phyloP scores from a whole-genome alignment of 2,113 vertebrate genomes.

The Myotis davidii region DNA sequence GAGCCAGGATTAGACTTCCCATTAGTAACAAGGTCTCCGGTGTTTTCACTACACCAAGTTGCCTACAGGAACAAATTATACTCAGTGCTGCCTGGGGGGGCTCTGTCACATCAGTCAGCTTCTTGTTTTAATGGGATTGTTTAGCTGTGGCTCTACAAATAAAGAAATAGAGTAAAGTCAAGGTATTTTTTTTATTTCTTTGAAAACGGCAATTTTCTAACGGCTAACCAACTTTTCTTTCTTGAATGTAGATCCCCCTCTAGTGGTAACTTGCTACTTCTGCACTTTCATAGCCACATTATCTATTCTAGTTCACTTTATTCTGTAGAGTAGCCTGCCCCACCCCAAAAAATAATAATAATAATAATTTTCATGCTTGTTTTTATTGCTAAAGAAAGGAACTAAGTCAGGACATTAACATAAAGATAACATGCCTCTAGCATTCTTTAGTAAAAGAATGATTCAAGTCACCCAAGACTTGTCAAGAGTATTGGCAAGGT shows the following conservation, averaged over 20 bases:
- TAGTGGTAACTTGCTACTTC: conserved; percentile 32
- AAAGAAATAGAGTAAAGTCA: background rate
- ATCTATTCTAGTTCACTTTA: background rate
- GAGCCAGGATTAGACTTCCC: background rate
- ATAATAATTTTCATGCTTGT: background rate
- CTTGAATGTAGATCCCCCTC: background rate
- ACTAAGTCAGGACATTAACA: background rate
- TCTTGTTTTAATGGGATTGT: background rate
- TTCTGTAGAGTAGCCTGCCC: background rate
- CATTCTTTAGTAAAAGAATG: background rate
- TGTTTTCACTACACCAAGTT: background rate
- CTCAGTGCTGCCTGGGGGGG: background rate
- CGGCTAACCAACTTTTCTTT: background rate
- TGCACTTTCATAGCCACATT: background rate
- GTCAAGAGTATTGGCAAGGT: background rate
- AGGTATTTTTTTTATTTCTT: conserved; percentile 17
- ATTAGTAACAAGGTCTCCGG: background rate
- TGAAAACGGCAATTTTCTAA: background rate
- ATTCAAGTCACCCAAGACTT: background rate
- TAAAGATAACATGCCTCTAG: background rate
- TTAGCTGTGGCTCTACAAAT: background rate
- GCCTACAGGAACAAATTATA: background rate
- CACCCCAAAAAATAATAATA: background rate
- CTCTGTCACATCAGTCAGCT: background rate
- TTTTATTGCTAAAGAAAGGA: conserved; percentile 7